Evolutionary conservation across 2,113 vertebrate genomes (phyloP), one percentile per base, ranked within the genome.

Genomic region (Eurystomus gularis): DNA sequence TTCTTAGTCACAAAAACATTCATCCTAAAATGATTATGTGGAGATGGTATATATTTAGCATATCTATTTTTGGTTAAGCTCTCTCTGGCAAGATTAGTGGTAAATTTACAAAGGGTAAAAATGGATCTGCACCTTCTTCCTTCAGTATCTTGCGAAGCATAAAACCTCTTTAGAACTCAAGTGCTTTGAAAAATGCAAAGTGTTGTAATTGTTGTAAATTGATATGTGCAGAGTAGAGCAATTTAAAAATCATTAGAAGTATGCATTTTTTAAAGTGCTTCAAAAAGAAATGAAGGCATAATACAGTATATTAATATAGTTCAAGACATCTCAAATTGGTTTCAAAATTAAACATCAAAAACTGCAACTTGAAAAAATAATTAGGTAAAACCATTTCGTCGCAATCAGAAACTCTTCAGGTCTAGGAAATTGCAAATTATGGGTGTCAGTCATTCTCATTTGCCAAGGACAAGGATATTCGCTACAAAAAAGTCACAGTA

Each of bases 191-290:
- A 97, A 97, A 96, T 93, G 88, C 96, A 97, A 95, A 96, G 97
- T 94, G 96, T 97, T 98, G 95, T 98, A 97, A 97, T 97, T 95
- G 95, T 97, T 96, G 80, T 96, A 98, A 98, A 98, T 98, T 98
- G 97, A 92, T 96, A 98, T 97, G 96, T 97, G 94, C 96, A 88
- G 96, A 97, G 97, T 96, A 86, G 95, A 97, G 96, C 97, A 96
- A 98, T 98, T 97, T 97, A 96, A 96, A 98, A 98, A 98, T 98
- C 97, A 97, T 97, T 98, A 98, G 96, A 97, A 96, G 90, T 93
- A 92, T 96, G 96, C 96, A 96, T 98, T 98, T 98, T 97, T 97
- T 95, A 97, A 97, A 96, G 92, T 90, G 94, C 95, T 96, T 98
- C 85, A 95, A 83, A 97, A 97, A 98, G 97, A 97, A 96, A 90